A percentile compares a stretch with the other conserved stretches of the same genome.
Conservation (phyloP, 2,797 vertebrate genomes). For the Catamblyrhynchus diadema region DNA sequence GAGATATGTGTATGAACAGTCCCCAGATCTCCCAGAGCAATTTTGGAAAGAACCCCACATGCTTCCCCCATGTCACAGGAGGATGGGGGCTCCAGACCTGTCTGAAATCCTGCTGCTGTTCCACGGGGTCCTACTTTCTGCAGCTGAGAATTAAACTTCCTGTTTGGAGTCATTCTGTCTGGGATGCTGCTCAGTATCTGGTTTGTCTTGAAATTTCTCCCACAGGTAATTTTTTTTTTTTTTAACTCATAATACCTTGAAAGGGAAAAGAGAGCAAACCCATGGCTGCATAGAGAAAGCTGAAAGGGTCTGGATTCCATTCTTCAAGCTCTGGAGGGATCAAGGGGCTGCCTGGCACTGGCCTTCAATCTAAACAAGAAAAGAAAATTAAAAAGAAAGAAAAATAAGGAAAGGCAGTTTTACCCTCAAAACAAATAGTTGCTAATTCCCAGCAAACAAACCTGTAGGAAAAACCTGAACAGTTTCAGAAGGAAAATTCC, state of each 20-base stretch:
- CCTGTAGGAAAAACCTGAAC: slow-evolving; percentile 12
- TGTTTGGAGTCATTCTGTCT: not conserved
- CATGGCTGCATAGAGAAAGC: not conserved
- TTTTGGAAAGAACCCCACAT: not conserved
- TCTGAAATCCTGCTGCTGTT: not conserved
- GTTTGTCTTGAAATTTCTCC: not conserved
- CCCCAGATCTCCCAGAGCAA: not conserved
- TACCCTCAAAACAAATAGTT: slow-evolving; percentile 28
- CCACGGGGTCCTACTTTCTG: not conserved
- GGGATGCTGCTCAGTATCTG: not conserved
- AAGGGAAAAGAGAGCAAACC: not conserved
- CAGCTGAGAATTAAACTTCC: not conserved
- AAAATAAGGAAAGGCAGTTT: not conserved
- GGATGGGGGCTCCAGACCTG: not conserved
- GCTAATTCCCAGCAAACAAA: slow-evolving; percentile 47
- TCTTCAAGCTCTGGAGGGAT: not conserved
- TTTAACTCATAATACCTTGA: not conserved
- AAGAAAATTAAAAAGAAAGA: not conserved
- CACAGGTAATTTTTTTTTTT: not conserved
- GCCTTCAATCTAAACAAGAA: not conserved
- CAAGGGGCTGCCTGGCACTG: not conserved
- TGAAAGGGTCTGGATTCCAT: not conserved
- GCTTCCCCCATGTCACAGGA: not conserved
- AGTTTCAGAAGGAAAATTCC: slow-evolving; percentile 66
- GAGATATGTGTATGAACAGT: not conserved